A percentile compares a stretch with the other conserved stretches of the same genome.
phyloP scores from a whole-genome alignment of 2,888 invertebrate genomes.

The Sarcophaga variegata region DNA sequence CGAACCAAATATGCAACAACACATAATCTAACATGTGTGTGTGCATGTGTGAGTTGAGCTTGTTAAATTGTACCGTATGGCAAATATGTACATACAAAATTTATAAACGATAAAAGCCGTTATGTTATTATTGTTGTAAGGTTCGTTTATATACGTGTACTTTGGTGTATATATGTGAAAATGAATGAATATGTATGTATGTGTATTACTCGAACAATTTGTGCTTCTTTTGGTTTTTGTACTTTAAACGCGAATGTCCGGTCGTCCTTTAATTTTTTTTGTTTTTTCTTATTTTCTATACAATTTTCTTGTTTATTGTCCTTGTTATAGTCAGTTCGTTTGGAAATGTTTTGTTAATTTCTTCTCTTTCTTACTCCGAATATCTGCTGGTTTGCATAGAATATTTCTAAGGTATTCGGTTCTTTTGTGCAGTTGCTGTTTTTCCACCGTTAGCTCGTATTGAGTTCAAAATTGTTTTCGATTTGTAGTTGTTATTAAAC shows the following conservation, averaged over 20 bases:
- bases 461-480: constrained; percentile 49
- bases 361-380: constrained; percentile 9
- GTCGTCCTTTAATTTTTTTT: constrained; percentile 51
- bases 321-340: constrained; percentile 52
- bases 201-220: neutral
- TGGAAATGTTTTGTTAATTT: neutral
- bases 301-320: constrained; percentile 46
- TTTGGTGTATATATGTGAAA: too few relatives aligned
- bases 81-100: constrained; percentile 26
- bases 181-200: neutral
- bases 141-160: neutral
- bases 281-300: constrained; percentile 31
- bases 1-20: constrained; percentile 19
- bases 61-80: constrained; percentile 29
- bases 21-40: neutral
- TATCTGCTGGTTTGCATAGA: constrained; percentile 29
- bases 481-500: constrained; percentile 59
- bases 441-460: constrained; percentile 19
- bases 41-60: neutral
- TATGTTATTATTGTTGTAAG: constrained; percentile 30
- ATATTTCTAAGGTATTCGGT: constrained; percentile 23
- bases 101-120: constrained; percentile 43
- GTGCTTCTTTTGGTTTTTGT: constrained; percentile 7
- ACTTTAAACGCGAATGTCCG: constrained; percentile 65
- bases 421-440: constrained; percentile 15